Evolutionary conservation across 2,113 vertebrate genomes (phyloP).

Genomic region (Hiodon alosoides): DNA sequence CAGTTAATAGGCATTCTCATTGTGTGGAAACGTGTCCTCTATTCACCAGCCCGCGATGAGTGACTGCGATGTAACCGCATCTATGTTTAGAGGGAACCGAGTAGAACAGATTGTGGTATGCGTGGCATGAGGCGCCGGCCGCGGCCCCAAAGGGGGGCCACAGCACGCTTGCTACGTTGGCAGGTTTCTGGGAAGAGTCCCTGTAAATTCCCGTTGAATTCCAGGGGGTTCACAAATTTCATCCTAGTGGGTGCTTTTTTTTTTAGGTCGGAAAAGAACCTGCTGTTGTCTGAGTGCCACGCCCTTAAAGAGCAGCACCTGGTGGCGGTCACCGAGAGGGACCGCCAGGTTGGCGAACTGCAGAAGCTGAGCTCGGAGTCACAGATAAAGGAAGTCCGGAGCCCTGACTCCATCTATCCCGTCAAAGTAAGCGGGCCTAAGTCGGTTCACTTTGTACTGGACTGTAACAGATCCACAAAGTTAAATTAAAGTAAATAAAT

Average conservation of each 20-base stretch:
- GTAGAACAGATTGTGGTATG: conserved; percentile 6
- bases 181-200: conserved; percentile 11
- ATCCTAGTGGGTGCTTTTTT: neutral
- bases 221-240: neutral
- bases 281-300: conserved; percentile 53
- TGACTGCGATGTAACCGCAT: neutral
- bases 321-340: conserved; percentile 47
- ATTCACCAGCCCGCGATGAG: neutral
- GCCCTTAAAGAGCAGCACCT: conserved; percentile 46
- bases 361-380: conserved; percentile 43
- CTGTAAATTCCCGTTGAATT: neutral
- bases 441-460: neutral
- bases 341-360: conserved; percentile 51
- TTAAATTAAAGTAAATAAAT: too few relatives aligned
- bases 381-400: conserved; percentile 25
- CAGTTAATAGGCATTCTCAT: neutral
- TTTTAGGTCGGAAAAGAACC: conserved; percentile 60
- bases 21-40: neutral
- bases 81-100: conserved; percentile 19
- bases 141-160: neutral
- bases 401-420: conserved; percentile 27
- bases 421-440: conserved; percentile 44
- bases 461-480: too few relatives aligned
- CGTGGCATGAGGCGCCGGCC: conserved; percentile 22
- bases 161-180: neutral